Evolutionary conservation across 2,888 invertebrate species (phyloP).

Genomic region (Orchestes rusci): DNA sequence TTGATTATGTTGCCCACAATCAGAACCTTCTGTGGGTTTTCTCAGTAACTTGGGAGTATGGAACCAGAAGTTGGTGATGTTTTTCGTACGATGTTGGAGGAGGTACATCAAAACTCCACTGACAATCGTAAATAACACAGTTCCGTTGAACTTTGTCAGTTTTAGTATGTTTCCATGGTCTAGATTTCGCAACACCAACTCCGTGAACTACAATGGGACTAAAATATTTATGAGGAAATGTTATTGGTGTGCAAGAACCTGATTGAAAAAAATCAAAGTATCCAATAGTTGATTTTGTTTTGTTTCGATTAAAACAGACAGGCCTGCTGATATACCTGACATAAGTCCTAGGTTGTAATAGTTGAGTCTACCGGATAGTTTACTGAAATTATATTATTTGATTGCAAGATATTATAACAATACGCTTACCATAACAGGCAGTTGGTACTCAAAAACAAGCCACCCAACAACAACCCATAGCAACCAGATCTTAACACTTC

Average conservation of each 20-base stretch:
- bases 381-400: slow-evolving; percentile 24
- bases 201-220: slow-evolving; percentile 33
- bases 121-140: slow-evolving; percentile 30
- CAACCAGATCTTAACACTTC: slow-evolving; percentile 47
- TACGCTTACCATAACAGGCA: slow-evolving; percentile 48
- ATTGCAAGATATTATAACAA: too few species aligned
- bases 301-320: slow-evolving; percentile 32
- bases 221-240: too few species aligned
- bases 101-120: slow-evolving; percentile 31
- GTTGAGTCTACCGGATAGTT: slow-evolving; percentile 24
- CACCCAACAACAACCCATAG: slow-evolving; percentile 48
- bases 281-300: slow-evolving; percentile 32
- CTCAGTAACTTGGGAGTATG: too few species aligned
- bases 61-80: too few species aligned
- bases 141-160: slow-evolving; percentile 25
- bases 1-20: too few species aligned
- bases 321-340: slow-evolving; percentile 31
- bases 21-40: too few species aligned
- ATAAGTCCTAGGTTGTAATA: slow-evolving; percentile 29
- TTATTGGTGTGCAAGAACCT: slow-evolving; percentile 31
- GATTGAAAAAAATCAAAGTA: slow-evolving; percentile 33
- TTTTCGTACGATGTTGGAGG: slow-evolving; percentile 25
- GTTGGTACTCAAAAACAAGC: slow-evolving; percentile 47
- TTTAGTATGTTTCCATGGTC: slow-evolving; percentile 24
- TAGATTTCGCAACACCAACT: slow-evolving; percentile 25